phyloP scores from a whole-genome alignment of 2,113 vertebrate species.

The Cyphomyrus discorhynchus region DNA sequence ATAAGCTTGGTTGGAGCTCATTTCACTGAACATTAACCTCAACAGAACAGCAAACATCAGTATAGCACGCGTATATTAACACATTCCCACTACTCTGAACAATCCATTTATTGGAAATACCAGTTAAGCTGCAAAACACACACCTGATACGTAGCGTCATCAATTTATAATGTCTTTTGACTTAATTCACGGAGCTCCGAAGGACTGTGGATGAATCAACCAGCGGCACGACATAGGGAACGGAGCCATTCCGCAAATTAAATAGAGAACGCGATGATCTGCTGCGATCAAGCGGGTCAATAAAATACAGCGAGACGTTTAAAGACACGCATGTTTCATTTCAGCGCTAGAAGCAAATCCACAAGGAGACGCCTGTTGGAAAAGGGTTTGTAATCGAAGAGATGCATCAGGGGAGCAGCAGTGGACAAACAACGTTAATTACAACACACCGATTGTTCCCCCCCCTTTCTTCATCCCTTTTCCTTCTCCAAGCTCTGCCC shows the following conservation, averaged over 20 bases:
- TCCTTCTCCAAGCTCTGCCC: background rate
- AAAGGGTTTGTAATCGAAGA: background rate
- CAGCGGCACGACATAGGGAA: background rate
- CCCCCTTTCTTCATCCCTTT: background rate
- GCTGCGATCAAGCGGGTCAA: background rate
- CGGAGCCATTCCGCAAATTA: background rate
- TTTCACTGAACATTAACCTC: background rate
- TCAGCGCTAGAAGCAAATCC: background rate
- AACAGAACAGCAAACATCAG: background rate
- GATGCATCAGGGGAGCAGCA: background rate
- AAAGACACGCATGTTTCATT: background rate
- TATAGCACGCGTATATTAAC: background rate
- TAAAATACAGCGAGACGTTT: background rate
- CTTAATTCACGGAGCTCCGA: background rate
- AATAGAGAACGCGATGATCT: background rate
- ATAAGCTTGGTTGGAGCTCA: background rate
- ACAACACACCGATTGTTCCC: background rate
- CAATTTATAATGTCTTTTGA: background rate
- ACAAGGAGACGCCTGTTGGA: background rate
- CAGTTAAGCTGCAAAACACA: background rate
- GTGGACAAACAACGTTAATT: conserved; percentile 21
- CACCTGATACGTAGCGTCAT: background rate
- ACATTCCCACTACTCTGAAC: background rate
- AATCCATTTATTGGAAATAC: background rate
- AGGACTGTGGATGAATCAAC: background rate